Percentiles rank a stretch among this genome's conserved stretches.
Conservation (phyloP, 2,797 vertebrate species). For the Clarias laeviceps region DNA sequence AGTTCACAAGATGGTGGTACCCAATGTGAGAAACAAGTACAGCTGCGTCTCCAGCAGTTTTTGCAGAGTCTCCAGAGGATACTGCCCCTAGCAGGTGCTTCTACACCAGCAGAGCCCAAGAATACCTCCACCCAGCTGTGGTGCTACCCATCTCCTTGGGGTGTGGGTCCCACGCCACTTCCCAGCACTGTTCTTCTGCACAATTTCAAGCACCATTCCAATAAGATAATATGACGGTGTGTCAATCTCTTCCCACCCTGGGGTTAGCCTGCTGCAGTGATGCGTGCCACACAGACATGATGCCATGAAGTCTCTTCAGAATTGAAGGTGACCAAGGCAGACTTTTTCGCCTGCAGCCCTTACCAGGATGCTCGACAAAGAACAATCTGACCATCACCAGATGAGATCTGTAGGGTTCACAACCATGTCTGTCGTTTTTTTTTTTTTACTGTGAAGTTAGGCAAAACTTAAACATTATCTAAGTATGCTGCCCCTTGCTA, state of each 20-base stretch:
- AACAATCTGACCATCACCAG: conserved; percentile 49
- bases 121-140: conserved; percentile 65
- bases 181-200: conserved; percentile 69
- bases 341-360: conserved; percentile 58
- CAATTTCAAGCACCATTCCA: conserved; percentile 67
- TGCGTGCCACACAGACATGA: conserved; percentile 67
- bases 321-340: conserved; percentile 65
- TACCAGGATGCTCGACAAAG: conserved; percentile 40
- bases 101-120: conserved; percentile 52
- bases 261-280: conserved; percentile 63
- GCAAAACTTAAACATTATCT: conserved; percentile 64
- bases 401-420: conserved; percentile 48
- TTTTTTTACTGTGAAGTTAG: conserved; percentile 55
- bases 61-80: conserved; percentile 58
- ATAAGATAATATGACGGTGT: conserved; percentile 77
- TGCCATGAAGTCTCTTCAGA: conserved; percentile 67
- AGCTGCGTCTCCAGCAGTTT: conserved; percentile 65
- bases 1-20: conserved; percentile 56
- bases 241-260: conserved; percentile 75
- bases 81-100: conserved; percentile 61
- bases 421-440: conserved; percentile 54
- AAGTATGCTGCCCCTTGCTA: conserved; percentile 55
- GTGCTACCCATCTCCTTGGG: conserved; percentile 65
- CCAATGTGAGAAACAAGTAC: conserved; percentile 70
- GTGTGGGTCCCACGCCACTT: conserved; percentile 73